These are phyloP conservation scores for Tinea pellionella DNA, from an alignment of 2,888 invertebrate genomes.

Conservation along the genomic window DNA sequence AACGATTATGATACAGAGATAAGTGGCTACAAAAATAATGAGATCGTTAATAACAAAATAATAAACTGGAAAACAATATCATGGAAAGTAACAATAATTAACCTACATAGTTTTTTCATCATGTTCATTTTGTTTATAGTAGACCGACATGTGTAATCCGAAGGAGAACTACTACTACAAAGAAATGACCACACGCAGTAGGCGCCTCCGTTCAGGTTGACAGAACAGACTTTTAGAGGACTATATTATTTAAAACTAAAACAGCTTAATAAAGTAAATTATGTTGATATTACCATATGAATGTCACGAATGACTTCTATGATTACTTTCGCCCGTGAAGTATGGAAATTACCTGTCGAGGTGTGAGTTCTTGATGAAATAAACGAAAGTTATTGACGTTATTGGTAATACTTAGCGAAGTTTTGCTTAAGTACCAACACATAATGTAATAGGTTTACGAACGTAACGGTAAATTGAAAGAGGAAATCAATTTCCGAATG, in stretches of 20 bases:
- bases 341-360: background rate
- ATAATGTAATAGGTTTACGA: background rate
- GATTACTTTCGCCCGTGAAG: background rate
- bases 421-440: no score
- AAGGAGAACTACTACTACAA: no score
- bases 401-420: background rate
- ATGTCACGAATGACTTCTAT: background rate
- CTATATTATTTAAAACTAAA: no score
- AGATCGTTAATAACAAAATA: constrained; percentile 11
- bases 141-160: no score
- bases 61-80: constrained; percentile 5
- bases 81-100: constrained; percentile 4
- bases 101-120: background rate
- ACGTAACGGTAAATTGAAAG: background rate
- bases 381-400: background rate
- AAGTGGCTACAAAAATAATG: constrained; percentile 11
- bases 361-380: background rate
- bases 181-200: no score
- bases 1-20: background rate
- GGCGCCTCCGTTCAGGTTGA: no score
- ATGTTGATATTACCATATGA: background rate
- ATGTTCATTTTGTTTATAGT: no score
- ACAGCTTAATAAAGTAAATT: background rate
- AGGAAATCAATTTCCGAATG: background rate
- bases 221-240: no score